These are phyloP conservation scores for Lacerta bilineata DNA, from an alignment of 2,797 vertebrate species.

Conservation along the genomic window DNA sequence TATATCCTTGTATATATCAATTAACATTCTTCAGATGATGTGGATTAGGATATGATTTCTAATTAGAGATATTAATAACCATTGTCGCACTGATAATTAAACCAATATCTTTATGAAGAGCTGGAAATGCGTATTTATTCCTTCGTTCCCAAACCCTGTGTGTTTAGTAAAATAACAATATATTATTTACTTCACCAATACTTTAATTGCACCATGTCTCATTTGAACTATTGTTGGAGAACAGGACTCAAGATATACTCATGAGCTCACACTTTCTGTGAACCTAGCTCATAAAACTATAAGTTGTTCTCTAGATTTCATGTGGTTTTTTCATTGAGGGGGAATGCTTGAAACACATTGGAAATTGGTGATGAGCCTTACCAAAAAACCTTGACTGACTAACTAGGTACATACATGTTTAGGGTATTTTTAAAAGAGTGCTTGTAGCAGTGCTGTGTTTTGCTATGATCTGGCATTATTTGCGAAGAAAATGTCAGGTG, in stretches of 20 bases:
- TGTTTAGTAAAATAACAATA: conserved; percentile 62
- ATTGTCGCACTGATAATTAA: conserved; percentile 46
- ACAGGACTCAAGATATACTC: conserved; percentile 66
- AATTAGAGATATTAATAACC: background rate
- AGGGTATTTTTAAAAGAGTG: conserved; percentile 13
- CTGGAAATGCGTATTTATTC: conserved; percentile 60
- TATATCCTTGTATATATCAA: background rate
- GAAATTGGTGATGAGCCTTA: conserved; percentile 23
- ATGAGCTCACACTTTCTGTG: conserved; percentile 71
- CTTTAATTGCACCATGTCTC: conserved; percentile 73
- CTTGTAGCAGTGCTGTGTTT: conserved; percentile 42
- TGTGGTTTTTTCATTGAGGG: background rate
- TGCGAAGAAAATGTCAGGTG: conserved; percentile 24
- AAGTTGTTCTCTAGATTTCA: conserved; percentile 65
- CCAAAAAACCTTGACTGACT: conserved; percentile 30
- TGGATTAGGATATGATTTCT: background rate
- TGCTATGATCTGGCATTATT: conserved; percentile 38
- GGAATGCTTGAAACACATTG: conserved; percentile 29
- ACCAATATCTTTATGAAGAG: conserved; percentile 30
- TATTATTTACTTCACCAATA: conserved; percentile 61
- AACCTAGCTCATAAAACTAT: conserved; percentile 66
- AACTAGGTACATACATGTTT: background rate
- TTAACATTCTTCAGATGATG: background rate
- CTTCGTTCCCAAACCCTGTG: conserved; percentile 23
- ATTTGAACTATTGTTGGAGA: conserved; percentile 68